These are phyloP conservation scores for Amblyopsis hoosieri DNA, from an alignment of 2,797 vertebrate species.

Conservation along the genomic window DNA sequence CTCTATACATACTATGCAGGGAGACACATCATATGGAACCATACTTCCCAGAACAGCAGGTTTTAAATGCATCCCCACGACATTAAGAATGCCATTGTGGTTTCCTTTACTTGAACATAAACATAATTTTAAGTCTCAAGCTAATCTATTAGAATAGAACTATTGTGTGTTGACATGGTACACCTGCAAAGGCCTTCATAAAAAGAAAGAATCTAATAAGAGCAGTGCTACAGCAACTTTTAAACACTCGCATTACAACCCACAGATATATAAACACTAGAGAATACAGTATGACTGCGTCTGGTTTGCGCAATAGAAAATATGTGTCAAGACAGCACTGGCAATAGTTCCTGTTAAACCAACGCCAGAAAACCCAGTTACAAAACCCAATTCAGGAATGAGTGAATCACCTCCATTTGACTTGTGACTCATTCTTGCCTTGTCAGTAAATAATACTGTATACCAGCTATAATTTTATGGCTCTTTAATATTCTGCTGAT, in stretches of 20 bases:
- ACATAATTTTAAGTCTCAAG: too few relatives aligned
- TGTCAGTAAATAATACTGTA: slow-evolving; percentile 54
- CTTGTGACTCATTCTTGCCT: slow-evolving; percentile 62
- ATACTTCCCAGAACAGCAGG: too few relatives aligned
- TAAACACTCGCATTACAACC: slow-evolving; percentile 30
- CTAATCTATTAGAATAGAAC: too few relatives aligned
- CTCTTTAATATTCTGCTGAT: slow-evolving; percentile 17
- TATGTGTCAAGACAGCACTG: slow-evolving; percentile 50
- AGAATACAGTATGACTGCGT: slow-evolving; percentile 35
- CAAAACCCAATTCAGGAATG: slow-evolving; percentile 58
- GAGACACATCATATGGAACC: too few relatives aligned
- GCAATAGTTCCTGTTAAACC: slow-evolving; percentile 40
- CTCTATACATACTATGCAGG: too few relatives aligned
- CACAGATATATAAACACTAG: slow-evolving; percentile 30
- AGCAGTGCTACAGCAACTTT: slow-evolving; percentile 5
- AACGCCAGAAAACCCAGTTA: slow-evolving; percentile 47
- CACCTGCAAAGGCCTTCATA: too few relatives aligned
- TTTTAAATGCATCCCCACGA: too few relatives aligned
- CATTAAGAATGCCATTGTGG: too few relatives aligned
- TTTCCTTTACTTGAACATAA: too few relatives aligned
- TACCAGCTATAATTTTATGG: slow-evolving; percentile 37
- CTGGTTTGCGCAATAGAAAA: slow-evolving; percentile 53
- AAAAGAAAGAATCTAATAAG: too few relatives aligned
- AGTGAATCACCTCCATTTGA: slow-evolving; percentile 68
- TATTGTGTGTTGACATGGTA: too few relatives aligned